Percentiles rank a stretch among this genome's conserved stretches.
These are phyloP conservation scores for Tupaia tana DNA, from an alignment of 2,113 vertebrate species.

Conservation along the genomic window DNA sequence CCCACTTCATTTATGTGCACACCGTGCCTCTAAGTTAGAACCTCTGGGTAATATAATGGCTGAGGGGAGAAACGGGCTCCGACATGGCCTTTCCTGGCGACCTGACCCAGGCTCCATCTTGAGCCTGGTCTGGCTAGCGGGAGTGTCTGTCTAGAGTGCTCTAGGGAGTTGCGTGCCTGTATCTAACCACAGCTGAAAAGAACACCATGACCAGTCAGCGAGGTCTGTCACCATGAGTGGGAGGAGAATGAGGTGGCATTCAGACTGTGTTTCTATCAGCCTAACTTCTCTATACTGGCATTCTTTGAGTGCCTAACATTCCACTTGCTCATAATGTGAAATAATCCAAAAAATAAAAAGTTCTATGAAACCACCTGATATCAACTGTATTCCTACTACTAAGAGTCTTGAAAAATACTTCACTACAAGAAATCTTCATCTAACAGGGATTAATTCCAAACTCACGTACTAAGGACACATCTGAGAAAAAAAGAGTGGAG, in stretches of 20 bases:
- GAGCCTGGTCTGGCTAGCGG: too few relatives aligned
- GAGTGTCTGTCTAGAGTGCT: neutral
- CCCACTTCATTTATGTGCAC: slow-evolving; percentile 31
- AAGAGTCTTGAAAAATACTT: neutral
- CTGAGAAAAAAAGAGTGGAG: neutral
- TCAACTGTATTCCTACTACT: neutral
- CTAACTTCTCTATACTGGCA: neutral
- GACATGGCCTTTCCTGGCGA: too few relatives aligned
- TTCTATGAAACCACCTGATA: neutral
- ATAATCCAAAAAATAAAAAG: neutral
- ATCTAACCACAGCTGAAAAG: neutral
- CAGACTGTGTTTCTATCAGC: neutral
- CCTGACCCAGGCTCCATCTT: rapidly evolving
- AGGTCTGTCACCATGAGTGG: too few relatives aligned
- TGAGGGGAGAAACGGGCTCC: neutral
- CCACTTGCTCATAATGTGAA: neutral
- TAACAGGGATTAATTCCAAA: neutral
- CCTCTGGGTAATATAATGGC: neutral
- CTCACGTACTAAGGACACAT: neutral
- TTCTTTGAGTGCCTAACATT: neutral
- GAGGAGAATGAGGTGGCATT: neutral
- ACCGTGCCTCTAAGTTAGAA: neutral
- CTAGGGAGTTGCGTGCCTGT: neutral
- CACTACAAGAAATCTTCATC: neutral
- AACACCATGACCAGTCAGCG: neutral